Conservation (phyloP, 2,888 invertebrate genomes). For the Crepidodera aurea region DNA sequence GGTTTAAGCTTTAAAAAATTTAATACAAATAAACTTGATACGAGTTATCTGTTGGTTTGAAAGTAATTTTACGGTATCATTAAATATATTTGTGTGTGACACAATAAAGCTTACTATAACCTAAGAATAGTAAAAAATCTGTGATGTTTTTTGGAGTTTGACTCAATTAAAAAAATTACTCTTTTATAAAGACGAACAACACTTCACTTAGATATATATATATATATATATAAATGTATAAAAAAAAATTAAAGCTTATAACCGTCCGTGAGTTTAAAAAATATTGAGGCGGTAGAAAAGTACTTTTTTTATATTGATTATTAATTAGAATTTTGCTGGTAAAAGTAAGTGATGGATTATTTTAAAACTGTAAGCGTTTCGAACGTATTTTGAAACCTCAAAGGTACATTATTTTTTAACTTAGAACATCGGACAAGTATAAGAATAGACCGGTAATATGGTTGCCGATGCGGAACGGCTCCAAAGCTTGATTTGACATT, state of each 20-base stretch:
- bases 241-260: slow-evolving; percentile 35
- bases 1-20: no score
- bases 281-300: slow-evolving; percentile 31
- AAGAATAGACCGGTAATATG: no score
- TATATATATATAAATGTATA: slow-evolving; percentile 2
- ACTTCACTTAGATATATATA: slow-evolving; percentile 26
- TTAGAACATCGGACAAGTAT: no score
- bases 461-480: no score
- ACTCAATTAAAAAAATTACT: slow-evolving; percentile 41
- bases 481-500: no score
- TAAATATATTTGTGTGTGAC: slow-evolving; percentile 39
- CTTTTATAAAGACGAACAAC: slow-evolving; percentile 37
- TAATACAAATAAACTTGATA: no score
- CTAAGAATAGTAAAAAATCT: slow-evolving; percentile 51
- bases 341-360: neutral
- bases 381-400: no score
- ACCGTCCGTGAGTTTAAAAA: slow-evolving; percentile 37
- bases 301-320: slow-evolving; percentile 12
- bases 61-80: neutral
- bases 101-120: slow-evolving; percentile 43
- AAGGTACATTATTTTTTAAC: no score
- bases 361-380: no score
- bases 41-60: no score
- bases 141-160: slow-evolving; percentile 48
- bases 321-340: neutral